Conservation (phyloP, 2,797 vertebrate species). For the Enteromius trimaculatus region DNA sequence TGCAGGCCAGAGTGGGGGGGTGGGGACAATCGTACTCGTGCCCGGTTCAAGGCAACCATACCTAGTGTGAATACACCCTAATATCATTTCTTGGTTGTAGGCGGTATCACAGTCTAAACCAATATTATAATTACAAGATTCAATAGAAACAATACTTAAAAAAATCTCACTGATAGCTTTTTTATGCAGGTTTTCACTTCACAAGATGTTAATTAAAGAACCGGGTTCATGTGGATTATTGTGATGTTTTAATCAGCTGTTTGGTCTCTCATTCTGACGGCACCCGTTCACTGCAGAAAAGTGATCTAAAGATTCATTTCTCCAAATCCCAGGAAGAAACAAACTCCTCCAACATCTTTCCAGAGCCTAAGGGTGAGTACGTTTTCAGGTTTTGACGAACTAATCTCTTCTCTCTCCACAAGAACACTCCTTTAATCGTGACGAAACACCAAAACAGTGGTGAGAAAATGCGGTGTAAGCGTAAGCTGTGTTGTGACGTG, state of each 20-base stretch:
- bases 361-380: not conserved
- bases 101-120: not conserved
- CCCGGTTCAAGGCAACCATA: no score
- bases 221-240: not conserved
- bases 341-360: not conserved
- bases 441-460: not conserved
- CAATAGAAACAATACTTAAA: not conserved
- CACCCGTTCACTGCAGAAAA: not conserved
- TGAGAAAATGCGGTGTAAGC: not conserved
- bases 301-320: not conserved
- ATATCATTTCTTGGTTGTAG: not conserved
- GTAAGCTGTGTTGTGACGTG: constrained; percentile 13
- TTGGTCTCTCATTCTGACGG: not conserved
- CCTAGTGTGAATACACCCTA: no score
- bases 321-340: not conserved
- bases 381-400: not conserved
- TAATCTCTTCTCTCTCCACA: not conserved
- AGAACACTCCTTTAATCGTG: not conserved
- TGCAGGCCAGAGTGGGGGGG: no score
- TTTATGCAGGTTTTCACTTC: not conserved
- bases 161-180: not conserved
- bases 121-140: not conserved
- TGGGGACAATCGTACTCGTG: no score
- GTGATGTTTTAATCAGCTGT: not conserved
- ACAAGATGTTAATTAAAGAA: not conserved